Percentiles rank a stretch among this genome's conserved stretches.
Evolutionary conservation across 1,140 invertebrate species (phyloP).

Genomic region (Ectropis grisescens): DNA sequence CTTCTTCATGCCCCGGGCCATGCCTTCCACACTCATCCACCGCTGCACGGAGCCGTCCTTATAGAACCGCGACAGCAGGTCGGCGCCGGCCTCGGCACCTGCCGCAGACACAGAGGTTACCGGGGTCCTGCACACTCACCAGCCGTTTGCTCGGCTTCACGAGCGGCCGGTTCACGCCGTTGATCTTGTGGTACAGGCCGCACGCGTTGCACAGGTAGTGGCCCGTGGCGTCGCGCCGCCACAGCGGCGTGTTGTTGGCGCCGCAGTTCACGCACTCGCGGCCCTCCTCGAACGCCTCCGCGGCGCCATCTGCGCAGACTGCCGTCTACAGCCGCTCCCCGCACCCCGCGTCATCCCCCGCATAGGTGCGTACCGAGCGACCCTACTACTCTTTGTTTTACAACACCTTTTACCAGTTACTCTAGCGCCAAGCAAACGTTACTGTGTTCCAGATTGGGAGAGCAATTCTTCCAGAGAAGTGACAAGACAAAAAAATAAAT

Average conservation of each 20-base stretch:
- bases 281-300: slow-evolving; percentile 89
- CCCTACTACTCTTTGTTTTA: too few species aligned
- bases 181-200: slow-evolving; percentile 96
- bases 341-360: slow-evolving; percentile 10
- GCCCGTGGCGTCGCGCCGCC: slow-evolving; percentile 95
- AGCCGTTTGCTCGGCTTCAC: slow-evolving; percentile 91
- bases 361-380: too few species aligned
- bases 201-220: slow-evolving; percentile 99
- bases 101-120: slow-evolving; percentile 37
- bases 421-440: too few species aligned
- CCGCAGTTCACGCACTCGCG: slow-evolving; percentile 98
- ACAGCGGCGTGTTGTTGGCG: slow-evolving; percentile 94
- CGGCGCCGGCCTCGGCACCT: slow-evolving; percentile 64
- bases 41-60: slow-evolving; percentile 64
- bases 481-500: too few species aligned
- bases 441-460: too few species aligned
- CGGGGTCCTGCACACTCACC: slow-evolving; percentile 72
- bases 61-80: slow-evolving; percentile 64
- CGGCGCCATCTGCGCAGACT: slow-evolving; percentile 75
- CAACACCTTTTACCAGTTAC: too few species aligned
- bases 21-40: slow-evolving; percentile 64
- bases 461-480: too few species aligned
- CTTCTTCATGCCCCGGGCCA: slow-evolving; percentile 66
- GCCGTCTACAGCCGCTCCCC: slow-evolving; percentile 2
- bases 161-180: slow-evolving; percentile 91